Percentiles rank a stretch among this genome's conserved stretches.
phyloP scores from a whole-genome alignment of 2,113 vertebrate genomes.

The Microcebus jonahi region DNA sequence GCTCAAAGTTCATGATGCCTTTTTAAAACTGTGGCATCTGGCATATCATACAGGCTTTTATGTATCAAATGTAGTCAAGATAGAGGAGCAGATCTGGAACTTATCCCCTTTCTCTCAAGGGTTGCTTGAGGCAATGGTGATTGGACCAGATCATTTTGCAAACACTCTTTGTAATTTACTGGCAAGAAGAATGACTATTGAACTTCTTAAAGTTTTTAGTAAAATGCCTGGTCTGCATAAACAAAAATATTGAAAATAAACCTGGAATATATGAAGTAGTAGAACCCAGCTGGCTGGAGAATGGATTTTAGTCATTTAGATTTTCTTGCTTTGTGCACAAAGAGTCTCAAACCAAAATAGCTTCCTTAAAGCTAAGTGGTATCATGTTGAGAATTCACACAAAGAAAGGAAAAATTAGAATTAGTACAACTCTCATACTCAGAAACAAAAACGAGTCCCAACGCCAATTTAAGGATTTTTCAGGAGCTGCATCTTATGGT shows the following conservation, averaged over 20 bases:
- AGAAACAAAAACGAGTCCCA: background rate
- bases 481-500: background rate
- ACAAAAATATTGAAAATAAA: background rate
- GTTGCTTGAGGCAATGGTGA: background rate
- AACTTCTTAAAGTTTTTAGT: background rate
- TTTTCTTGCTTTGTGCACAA: background rate
- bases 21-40: background rate
- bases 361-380: background rate
- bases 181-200: background rate
- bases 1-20: background rate
- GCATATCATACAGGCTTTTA: background rate
- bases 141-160: background rate
- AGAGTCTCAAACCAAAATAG: background rate
- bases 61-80: background rate
- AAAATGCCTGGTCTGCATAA: background rate
- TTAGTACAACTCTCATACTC: background rate
- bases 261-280: background rate
- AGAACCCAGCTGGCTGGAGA: background rate
- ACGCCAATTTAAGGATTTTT: background rate
- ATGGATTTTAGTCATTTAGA: background rate
- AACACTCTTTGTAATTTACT: background rate
- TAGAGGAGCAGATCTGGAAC: background rate
- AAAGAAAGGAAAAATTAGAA: background rate
- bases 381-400: no score
- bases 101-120: background rate